A percentile compares a stretch with the other conserved stretches of the same genome.
phyloP scores from a whole-genome alignment of 2,888 invertebrate species.

The Catonia carolina region DNA sequence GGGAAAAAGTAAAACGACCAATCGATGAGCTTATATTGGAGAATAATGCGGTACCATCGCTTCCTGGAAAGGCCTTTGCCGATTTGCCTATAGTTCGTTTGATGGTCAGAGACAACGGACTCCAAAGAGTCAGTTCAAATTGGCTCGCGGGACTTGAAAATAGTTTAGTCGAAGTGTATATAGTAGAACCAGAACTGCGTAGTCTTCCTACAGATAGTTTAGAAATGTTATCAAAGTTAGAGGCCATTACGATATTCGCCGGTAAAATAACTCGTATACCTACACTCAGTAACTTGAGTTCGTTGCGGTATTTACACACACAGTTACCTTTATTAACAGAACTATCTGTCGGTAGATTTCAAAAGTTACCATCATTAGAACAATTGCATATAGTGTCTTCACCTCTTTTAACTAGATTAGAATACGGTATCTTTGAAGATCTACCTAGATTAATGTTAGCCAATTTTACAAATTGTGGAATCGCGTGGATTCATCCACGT shows the following conservation, averaged over 20 bases:
- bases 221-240: constrained; percentile 62
- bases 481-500: constrained; percentile 71
- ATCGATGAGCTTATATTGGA: constrained; percentile 83
- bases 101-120: constrained; percentile 75
- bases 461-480: constrained; percentile 69
- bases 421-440: constrained; percentile 65
- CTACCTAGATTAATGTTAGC: constrained; percentile 60
- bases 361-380: constrained; percentile 61
- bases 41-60: constrained; percentile 75
- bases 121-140: constrained; percentile 72
- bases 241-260: constrained; percentile 78
- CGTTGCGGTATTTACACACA: constrained; percentile 51
- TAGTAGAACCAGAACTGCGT: constrained; percentile 75
- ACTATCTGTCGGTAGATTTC: constrained; percentile 30
- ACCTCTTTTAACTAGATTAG: constrained; percentile 57
- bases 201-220: constrained; percentile 73
- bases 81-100: constrained; percentile 66
- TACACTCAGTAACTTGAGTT: constrained; percentile 53
- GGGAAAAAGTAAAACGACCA: constrained; percentile 57
- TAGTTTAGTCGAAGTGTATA: constrained; percentile 69
- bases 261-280: constrained; percentile 69
- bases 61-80: constrained; percentile 76
- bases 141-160: constrained; percentile 75
- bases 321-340: constrained; percentile 36
- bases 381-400: constrained; percentile 64